Evolutionary conservation across 92 coral and sea anemone species (phyloP).

Genomic region (Epizoanthus rinbou): DNA sequence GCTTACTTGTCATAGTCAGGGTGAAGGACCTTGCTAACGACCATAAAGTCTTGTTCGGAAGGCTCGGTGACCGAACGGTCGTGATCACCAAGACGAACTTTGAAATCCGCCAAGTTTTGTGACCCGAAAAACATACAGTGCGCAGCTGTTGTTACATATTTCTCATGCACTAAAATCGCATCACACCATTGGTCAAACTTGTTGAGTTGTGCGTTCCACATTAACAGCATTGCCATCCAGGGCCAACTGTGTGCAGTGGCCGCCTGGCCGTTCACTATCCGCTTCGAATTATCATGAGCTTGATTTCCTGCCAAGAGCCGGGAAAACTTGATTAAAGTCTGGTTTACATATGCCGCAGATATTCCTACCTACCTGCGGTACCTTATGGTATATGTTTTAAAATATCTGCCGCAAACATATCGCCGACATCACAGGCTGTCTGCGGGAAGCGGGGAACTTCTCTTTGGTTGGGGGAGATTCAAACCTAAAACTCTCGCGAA

Average conservation of each 20-base stretch:
- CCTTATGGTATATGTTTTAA: no score
- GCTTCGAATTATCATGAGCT: neutral
- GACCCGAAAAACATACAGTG: conserved; percentile 37
- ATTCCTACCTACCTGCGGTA: no score
- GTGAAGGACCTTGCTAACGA: conserved; percentile 6
- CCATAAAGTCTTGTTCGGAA: conserved; percentile 16
- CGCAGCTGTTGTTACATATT: conserved; percentile 12
- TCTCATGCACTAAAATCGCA: conserved; percentile 6
- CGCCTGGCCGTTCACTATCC: conserved; percentile 9
- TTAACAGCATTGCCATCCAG: conserved; percentile 10
- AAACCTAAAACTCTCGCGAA: no score
- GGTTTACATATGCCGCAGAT: no score
- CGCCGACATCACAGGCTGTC: no score
- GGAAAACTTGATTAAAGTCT: no score
- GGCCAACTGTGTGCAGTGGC: conserved; percentile 25
- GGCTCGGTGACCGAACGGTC: conserved; percentile 31
- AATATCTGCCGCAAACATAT: no score
- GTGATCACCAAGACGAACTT: conserved; percentile 19
- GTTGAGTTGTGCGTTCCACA: neutral
- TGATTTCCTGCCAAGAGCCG: no score
- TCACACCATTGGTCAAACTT: conserved; percentile 31
- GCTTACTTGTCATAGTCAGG: conserved; percentile 27
- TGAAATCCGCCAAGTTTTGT: conserved; percentile 30
- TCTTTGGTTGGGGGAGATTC: no score
- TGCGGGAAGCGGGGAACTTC: no score